phyloP scores from a whole-genome alignment of 2,113 vertebrate genomes.

The Plecturocebus donacophilus region DNA sequence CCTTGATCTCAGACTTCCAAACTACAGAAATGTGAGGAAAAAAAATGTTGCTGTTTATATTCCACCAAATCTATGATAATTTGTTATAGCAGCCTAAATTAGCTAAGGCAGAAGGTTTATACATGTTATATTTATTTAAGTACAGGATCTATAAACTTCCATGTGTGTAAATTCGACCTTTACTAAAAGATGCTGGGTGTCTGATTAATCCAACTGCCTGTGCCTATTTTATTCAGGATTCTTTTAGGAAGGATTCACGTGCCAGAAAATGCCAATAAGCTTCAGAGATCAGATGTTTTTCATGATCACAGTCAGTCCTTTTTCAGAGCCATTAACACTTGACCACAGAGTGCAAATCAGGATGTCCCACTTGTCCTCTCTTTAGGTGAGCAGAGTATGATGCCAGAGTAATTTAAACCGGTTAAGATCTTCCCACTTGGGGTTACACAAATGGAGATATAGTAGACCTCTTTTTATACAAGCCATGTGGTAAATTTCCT shows the following conservation, averaged over 20 bases:
- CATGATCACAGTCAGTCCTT: background rate
- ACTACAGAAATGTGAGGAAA: background rate
- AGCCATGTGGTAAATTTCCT: background rate
- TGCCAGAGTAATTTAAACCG: background rate
- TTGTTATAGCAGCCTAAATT: background rate
- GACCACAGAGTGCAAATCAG: background rate
- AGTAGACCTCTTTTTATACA: background rate
- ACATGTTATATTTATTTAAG: background rate
- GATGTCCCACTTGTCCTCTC: background rate
- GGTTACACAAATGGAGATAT: background rate
- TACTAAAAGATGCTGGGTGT: background rate
- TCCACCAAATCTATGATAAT: background rate
- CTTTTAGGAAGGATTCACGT: background rate
- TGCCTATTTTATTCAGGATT: background rate
- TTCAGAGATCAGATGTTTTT: background rate
- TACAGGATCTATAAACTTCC: background rate
- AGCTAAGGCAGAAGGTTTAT: background rate
- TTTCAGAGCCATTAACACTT: constrained; percentile 25
- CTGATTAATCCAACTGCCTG: constrained; percentile 14
- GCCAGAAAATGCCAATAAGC: background rate
- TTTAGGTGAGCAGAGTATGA: background rate
- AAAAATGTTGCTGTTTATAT: background rate
- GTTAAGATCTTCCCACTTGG: background rate
- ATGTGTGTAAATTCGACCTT: background rate
- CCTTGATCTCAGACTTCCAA: background rate